Evolutionary conservation across 1,140 invertebrate genomes (phyloP).

Genomic region (Caenorhabditis briggsae): DNA sequence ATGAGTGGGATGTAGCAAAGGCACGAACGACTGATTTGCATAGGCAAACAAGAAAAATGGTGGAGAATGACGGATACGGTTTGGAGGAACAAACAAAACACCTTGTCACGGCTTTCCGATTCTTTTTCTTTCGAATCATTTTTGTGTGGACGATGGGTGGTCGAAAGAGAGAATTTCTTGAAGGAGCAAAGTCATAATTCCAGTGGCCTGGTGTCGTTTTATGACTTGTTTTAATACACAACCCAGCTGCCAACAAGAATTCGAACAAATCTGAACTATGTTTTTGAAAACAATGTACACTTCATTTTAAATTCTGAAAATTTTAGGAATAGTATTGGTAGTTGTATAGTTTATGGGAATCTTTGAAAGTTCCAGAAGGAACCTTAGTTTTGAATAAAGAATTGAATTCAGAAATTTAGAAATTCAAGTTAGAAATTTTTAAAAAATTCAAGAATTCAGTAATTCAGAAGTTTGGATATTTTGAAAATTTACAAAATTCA

Average conservation of each 20-base stretch:
- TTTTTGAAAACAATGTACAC: neutral
- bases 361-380: no score
- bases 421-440: no score
- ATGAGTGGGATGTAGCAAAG: conserved; percentile 19
- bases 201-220: conserved; percentile 26
- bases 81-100: conserved; percentile 1
- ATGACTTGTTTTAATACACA: conserved; percentile 42
- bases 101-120: conserved; percentile 51
- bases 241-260: conserved; percentile 6
- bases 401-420: no score
- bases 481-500: neutral
- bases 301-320: no score
- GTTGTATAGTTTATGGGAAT: no score
- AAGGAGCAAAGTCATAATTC: neutral
- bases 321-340: no score
- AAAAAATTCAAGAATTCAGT: no score
- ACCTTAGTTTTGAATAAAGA: no score
- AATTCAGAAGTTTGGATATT: neutral
- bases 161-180: neutral
- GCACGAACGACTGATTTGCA: conserved; percentile 50
- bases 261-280: neutral
- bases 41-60: conserved; percentile 18
- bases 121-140: neutral
- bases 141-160: neutral
- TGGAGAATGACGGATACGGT: conserved; percentile 18